Evolutionary conservation across 2,797 vertebrate species (phyloP).

Genomic region (Urosaurus nigricauda): DNA sequence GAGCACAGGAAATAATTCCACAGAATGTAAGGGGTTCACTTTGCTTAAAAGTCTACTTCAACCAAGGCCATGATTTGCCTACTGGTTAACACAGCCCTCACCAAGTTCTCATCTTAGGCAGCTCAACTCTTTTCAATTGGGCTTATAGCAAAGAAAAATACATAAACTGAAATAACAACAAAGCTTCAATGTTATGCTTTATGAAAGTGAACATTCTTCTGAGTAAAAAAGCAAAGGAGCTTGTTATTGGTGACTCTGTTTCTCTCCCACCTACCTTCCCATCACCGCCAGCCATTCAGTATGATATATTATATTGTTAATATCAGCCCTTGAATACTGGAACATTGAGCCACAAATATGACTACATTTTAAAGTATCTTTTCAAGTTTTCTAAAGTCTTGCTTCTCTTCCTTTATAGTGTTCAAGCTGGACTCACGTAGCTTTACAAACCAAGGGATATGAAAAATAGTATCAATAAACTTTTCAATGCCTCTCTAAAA

Average conservation of each 20-base stretch:
- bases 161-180: background rate
- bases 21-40: background rate
- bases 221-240: background rate
- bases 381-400: background rate
- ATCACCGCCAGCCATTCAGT: background rate
- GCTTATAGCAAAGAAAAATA: background rate
- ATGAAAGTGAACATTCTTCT: background rate
- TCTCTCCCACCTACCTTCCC: background rate
- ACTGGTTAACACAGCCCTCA: background rate
- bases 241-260: background rate
- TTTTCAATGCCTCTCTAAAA: slow-evolving; percentile 45
- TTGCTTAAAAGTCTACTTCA: background rate
- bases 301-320: slow-evolving; percentile 2
- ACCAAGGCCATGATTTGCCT: background rate
- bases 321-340: background rate
- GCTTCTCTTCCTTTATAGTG: background rate
- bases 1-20: background rate
- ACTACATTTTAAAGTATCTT: slow-evolving; percentile 22
- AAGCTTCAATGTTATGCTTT: background rate
- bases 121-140: background rate
- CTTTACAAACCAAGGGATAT: slow-evolving; percentile 38
- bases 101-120: background rate
- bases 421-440: background rate
- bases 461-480: slow-evolving; percentile 39
- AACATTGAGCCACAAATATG: background rate